Evolutionary conservation across 1,140 invertebrate genomes (phyloP), one percentile per base, ranked within the genome.

Genomic region (Drosophila repleta): DNA sequence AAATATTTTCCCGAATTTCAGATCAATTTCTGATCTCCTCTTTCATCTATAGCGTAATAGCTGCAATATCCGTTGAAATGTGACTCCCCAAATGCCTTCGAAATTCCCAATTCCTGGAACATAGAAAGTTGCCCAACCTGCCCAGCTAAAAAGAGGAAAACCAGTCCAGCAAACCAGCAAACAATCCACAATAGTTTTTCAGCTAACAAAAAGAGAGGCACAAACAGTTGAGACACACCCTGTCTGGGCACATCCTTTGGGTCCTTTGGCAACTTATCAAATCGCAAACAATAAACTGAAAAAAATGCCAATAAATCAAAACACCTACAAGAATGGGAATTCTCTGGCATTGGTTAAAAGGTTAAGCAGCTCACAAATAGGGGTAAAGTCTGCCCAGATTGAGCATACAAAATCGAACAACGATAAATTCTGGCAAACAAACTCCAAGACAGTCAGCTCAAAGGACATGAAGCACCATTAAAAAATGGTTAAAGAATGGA

Each of bases 231-330:
- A 37, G 18, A 5, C 53, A 65, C 35, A 41, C 35, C 48, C 41
- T 41, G 51, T 61, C 52, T 39, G 43, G 51, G 41, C 49, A 62
- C 51, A 73, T 68, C 57, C 69, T 46, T 63, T 66, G 39, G 55
- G 18, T 39, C 48, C 53, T 74, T 69, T 74, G 65, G 64, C 71
- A 77, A 77, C 71, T 77, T 74, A 77, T 74, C 71, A 70, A 77
- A 77, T 77, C 65, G 74, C 74, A 69, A 74, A 77, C 71, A 74
- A 77, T 70, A 51, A 64, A 37, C 26, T 26, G 39, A 43, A 43
- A 73, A 73, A 77, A 74, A 77, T 74, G 74, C 74, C 74, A 77
- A 77, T 77, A 77, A 77, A 77, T 77, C 74, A 77, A 77, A 77
- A 77, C 74, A 77, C 74, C 74, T 77, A 77, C 74, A 74, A 74